Evolutionary conservation across 2,888 invertebrate species (phyloP), one percentile per base, ranked within the genome.

Genomic region (Platycheirus rosarum): DNA sequence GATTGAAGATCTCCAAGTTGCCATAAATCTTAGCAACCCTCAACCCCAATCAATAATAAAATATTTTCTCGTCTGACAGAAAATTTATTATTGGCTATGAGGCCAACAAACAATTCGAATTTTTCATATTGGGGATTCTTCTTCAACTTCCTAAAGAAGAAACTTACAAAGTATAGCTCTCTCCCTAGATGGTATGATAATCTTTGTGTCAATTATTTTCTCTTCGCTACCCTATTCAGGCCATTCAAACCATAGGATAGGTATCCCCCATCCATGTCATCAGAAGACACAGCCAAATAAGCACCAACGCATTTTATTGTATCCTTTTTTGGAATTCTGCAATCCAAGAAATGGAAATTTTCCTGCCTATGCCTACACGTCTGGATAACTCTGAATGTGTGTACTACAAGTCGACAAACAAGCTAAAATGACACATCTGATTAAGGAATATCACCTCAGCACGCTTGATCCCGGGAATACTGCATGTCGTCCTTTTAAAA

Each of bases 401-500:
- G 82, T 82, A 76, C 66, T 63, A 82, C 82, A 82, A 71, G 82
- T 66, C 71, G 82, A 82, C 76, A 82, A 82, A 82, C 82, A 82
- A 76, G 82, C 53, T 51, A 49, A 88, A 87, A 87, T 89, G 88
- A 89, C 89, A 89, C 88, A 88, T 88, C 88, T 86, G 89, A 89
- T 89, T 89, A 89, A 87, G 87, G 87, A 88, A 88, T 87, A 89
- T 88, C 89, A 89, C 88, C 89, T 87, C 86, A 86, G 86, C 85
- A 80, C 77, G 78, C 74, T 68, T 68, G 62, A 65, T 68, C 65
- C 37, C 55, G 46, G 46, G 46, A 65, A 71, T 66, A 32, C 14
- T 14, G n/a, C n/a, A 53, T 44, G 37, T 40, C n/a, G n/a, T 40
- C n/a, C 37, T 40, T 13, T 7, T 8, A 6, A 40, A 5, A n/a